These are phyloP conservation scores for Lophotriccus pileatus DNA, from an alignment of 2,797 vertebrate species.

Conservation along the genomic window DNA sequence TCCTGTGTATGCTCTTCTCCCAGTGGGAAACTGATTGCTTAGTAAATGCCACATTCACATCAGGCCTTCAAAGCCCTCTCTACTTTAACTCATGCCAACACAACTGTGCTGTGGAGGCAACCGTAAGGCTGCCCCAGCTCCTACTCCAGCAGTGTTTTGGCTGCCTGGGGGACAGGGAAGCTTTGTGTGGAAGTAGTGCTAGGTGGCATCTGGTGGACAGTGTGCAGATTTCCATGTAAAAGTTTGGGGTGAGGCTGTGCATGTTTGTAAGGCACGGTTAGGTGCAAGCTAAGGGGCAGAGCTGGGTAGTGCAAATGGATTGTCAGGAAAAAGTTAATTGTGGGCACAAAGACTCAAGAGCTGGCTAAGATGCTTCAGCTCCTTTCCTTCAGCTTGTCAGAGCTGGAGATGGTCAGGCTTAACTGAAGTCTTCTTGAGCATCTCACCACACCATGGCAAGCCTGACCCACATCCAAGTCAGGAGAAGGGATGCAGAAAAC, in stretches of 20 bases:
- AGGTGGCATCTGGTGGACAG: background rate
- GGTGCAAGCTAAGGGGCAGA: background rate
- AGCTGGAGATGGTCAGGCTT: background rate
- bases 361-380: background rate
- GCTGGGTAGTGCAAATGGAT: background rate
- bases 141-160: background rate
- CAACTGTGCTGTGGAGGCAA: background rate
- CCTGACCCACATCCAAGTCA: background rate
- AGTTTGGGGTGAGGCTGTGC: background rate
- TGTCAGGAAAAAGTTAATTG: background rate
- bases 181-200: background rate
- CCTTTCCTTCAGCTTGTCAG: background rate
- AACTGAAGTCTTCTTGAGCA: background rate
- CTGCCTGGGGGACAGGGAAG: background rate
- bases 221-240: background rate
- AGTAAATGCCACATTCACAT: background rate
- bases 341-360: accelerated
- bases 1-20: background rate
- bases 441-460: background rate
- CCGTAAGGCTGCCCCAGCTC: accelerated
- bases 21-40: background rate
- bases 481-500: background rate
- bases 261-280: accelerated
- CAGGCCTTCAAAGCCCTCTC: background rate
- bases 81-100: background rate